These are phyloP conservation scores for Mastacembelus armatus DNA, from an alignment of 2,797 vertebrate species.

Conservation along the genomic window DNA sequence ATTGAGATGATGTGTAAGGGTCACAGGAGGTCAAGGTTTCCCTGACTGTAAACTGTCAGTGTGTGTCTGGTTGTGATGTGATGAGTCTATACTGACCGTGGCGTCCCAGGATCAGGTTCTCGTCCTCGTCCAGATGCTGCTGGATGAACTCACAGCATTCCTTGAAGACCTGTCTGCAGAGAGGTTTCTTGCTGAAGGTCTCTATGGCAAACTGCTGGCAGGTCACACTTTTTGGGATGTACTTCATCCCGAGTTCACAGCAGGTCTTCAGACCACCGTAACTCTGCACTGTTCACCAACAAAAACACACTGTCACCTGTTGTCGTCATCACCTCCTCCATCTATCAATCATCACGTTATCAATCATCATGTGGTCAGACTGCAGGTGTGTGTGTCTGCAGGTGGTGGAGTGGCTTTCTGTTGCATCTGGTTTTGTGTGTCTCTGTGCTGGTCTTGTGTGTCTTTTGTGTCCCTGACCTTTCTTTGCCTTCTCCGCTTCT, in stretches of 20 bases:
- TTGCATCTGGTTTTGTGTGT: no score
- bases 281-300: background rate
- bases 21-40: no score
- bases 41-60: no score
- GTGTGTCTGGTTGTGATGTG: background rate
- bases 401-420: no score
- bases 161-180: constrained; percentile 63
- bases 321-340: no score
- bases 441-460: no score
- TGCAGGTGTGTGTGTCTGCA: no score
- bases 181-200: accelerated
- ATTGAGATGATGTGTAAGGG: no score
- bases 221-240: constrained; percentile 33
- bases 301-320: background rate
- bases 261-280: constrained; percentile 19
- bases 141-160: constrained; percentile 80
- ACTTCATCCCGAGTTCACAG: constrained; percentile 80
- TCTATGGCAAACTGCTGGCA: constrained; percentile 23
- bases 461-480: constrained; percentile 48
- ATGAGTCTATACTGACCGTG: constrained; percentile 77
- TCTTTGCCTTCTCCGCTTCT: background rate
- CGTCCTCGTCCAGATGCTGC: background rate
- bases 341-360: no score
- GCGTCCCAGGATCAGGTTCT: constrained; percentile 73
- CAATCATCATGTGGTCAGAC: no score